Conservation (phyloP, 1,140 invertebrate species). For the Caenorhabditis brenneri region DNA sequence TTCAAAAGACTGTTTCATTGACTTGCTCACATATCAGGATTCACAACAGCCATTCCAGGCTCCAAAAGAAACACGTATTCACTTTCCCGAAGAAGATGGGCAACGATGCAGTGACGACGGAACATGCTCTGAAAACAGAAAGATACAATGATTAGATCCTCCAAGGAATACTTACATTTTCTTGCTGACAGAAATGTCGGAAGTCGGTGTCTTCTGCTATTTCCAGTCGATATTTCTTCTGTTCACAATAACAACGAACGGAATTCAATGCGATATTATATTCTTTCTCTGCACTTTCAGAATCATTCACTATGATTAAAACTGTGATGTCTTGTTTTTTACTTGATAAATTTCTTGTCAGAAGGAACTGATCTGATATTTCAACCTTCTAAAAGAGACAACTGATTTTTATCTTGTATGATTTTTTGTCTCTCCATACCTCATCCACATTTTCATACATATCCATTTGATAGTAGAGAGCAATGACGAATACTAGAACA, state of each 20-base stretch:
- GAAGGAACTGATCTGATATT: not conserved
- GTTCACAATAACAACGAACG: not conserved
- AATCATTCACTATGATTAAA: not conserved
- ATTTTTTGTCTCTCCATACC: not conserved
- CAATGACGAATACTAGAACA: not conserved
- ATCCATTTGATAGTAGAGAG: not conserved
- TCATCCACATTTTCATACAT: not conserved
- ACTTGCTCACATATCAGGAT: constrained; percentile 43
- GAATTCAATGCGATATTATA: not conserved
- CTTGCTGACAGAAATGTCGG: constrained; percentile 22
- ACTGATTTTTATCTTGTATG: not conserved
- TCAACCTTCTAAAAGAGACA: not conserved
- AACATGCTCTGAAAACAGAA: constrained; percentile 53
- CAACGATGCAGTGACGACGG: constrained; percentile 55
- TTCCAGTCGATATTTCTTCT: not conserved
- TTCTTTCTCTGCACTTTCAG: constrained; percentile 1
- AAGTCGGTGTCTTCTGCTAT: not conserved
- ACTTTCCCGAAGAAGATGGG: constrained; percentile 47
- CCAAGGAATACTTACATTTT: not conserved
- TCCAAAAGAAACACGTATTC: constrained; percentile 52
- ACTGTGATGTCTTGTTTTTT: not conserved
- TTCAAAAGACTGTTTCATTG: too few relatives aligned
- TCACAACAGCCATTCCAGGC: constrained; percentile 52
- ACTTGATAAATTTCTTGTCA: not conserved
- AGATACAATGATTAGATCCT: too few relatives aligned